phyloP scores from a whole-genome alignment of 2,888 invertebrate species.

The Agrotis clavis region DNA sequence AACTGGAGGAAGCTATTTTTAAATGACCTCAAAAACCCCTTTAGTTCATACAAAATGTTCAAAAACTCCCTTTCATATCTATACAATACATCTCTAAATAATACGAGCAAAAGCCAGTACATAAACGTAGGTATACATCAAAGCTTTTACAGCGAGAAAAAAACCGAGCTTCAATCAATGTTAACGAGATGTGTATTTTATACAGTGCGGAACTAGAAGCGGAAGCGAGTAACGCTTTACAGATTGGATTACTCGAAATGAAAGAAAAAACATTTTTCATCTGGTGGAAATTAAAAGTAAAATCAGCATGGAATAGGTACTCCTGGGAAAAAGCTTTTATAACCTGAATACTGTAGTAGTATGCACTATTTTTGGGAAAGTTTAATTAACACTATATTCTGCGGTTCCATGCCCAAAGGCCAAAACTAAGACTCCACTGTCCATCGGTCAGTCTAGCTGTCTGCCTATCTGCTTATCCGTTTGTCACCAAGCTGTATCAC shows the following conservation, averaged over 20 bases:
- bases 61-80: background rate
- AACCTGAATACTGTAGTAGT: background rate
- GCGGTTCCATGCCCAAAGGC: no score
- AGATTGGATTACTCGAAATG: constrained; percentile 60
- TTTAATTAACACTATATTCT: no score
- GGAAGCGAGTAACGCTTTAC: constrained; percentile 46
- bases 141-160: constrained; percentile 55
- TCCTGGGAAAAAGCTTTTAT: background rate
- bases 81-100: constrained; percentile 19
- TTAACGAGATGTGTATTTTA: constrained; percentile 63
- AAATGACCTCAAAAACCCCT: background rate
- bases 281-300: constrained; percentile 24
- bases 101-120: constrained; percentile 19
- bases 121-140: constrained; percentile 8
- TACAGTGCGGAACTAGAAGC: constrained; percentile 53
- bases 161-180: constrained; percentile 57
- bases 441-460: no score
- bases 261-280: constrained; percentile 51
- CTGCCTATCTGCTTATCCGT: no score
- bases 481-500: no score
- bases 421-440: no score
- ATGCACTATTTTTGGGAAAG: background rate
- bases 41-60: background rate
- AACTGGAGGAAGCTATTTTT: no score
- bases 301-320: constrained; percentile 4